Evolutionary conservation across 92 coral and sea anemone genomes (phyloP), one percentile per base, ranked within the genome.

Genomic region (Paramuricea clavata): DNA sequence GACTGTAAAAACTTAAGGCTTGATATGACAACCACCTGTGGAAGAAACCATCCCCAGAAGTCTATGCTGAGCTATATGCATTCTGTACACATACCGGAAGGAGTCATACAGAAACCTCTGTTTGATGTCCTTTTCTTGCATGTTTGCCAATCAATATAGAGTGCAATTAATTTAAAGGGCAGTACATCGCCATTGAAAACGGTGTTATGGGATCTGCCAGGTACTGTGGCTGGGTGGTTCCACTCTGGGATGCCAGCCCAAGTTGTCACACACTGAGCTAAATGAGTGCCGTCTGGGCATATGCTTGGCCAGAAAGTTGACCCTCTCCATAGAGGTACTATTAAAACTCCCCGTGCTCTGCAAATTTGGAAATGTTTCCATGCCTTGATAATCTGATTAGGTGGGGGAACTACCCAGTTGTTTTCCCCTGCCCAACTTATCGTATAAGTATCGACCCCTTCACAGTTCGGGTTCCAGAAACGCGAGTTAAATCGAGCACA

Each of bases 381-480:
- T 15, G 74, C 81, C 43, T 76, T 89, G 43, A 89, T 47, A 11
- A 89, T 77, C 59, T 89, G 92, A 28, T 64, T 83, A 56, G 88
- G 49, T 7, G 89, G 89, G 36, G 89, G 86, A 1, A 84, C 92
- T 13, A 78, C 77, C 90, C 92, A 89, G 42, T 85, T 89, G 21
- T 85, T 89, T 57, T 85, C 83, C 27, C 86, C 82, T 22, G 12
- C 54, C 90, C 90, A 85, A 39, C 84, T 49, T 12, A 33, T 41
- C 7, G 86, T 52, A 17, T 52, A 76, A 2, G 91, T 88, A 57
- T 90, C 90, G 1, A 86, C 74, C n/a, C 80, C 82, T 25, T 90
- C 85, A 21, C 90, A 86, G 23, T 85, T 79, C 3, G 90, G 93
- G 41, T 81, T 90, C 90, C 90, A 90, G 47, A 90, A 86, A 13